Percentiles rank a stretch among this genome's conserved stretches.
Conservation (phyloP, 2,888 invertebrate genomes). For the Nomada flava region DNA sequence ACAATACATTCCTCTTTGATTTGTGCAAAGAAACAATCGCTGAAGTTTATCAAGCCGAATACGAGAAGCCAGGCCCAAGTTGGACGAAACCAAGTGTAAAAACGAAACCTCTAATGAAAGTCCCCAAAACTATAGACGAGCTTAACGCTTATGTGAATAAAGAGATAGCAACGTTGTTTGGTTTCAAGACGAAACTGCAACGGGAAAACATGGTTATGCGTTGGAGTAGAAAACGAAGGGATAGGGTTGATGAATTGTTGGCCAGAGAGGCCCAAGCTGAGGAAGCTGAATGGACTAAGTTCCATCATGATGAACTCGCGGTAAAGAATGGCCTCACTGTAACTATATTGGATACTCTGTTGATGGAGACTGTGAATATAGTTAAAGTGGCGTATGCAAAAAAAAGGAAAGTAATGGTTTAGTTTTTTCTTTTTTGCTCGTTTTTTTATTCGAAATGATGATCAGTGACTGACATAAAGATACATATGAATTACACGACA, state of each 20-base stretch:
- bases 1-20: slow-evolving; percentile 87
- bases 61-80: slow-evolving; percentile 84
- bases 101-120: slow-evolving; percentile 83
- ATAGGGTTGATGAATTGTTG: slow-evolving; percentile 90
- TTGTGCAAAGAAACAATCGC: slow-evolving; percentile 87
- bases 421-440: slow-evolving; percentile 5
- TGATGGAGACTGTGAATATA: slow-evolving; percentile 79
- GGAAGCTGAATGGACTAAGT: slow-evolving; percentile 90
- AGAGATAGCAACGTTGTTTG: slow-evolving; percentile 85
- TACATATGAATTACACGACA: slow-evolving; percentile 17
- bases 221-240: slow-evolving; percentile 88
- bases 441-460: background rate
- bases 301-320: slow-evolving; percentile 89
- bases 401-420: slow-evolving; percentile 75
- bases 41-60: slow-evolving; percentile 85
- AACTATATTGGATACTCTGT: slow-evolving; percentile 80
- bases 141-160: slow-evolving; percentile 85
- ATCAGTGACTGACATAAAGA: slow-evolving; percentile 8
- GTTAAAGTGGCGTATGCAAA: slow-evolving; percentile 80
- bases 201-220: slow-evolving; percentile 87
- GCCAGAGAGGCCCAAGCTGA: slow-evolving; percentile 90
- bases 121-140: slow-evolving; percentile 84
- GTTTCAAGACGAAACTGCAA: slow-evolving; percentile 85
- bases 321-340: slow-evolving; percentile 87
- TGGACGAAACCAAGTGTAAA: slow-evolving; percentile 85